Evolutionary conservation across 2,113 vertebrate species (phyloP).

Genomic region (Forbesichthys agassizii): DNA sequence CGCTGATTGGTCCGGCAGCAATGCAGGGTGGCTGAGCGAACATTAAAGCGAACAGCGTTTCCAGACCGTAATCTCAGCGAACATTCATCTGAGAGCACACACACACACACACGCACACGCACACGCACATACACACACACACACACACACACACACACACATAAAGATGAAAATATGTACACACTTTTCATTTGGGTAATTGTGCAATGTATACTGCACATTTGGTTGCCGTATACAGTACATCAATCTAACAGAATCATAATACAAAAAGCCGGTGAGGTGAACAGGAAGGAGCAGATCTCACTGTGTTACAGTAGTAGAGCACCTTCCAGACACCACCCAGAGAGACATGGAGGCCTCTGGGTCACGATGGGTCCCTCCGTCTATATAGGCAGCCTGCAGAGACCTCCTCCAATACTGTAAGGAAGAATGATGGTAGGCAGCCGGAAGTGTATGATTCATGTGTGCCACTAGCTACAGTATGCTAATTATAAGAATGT

Average conservation of each 20-base stretch:
- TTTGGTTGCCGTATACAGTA: too few species aligned
- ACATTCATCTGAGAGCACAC: not conserved
- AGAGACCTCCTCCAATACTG: conserved; percentile 17
- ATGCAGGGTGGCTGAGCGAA: too few species aligned
- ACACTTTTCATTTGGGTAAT: too few species aligned
- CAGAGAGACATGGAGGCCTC: conserved; percentile 8
- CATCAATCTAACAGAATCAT: too few species aligned
- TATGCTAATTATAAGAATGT: too few species aligned
- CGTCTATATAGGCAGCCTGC: conserved; percentile 43
- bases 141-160: conserved; percentile 2
- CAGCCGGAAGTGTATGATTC: not conserved
- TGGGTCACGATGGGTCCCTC: conserved; percentile 37
- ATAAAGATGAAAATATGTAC: not conserved
- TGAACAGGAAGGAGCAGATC: conserved; percentile 1
- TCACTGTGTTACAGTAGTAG: conserved; percentile 16
- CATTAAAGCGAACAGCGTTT: too few species aligned
- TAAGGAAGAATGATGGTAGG: not conserved
- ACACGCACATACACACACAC: not conserved
- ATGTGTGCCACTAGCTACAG: too few species aligned
- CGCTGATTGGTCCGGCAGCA: too few species aligned
- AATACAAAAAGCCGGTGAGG: conserved; percentile 4
- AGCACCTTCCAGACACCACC: not conserved
- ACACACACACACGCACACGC: not conserved
- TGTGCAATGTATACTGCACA: too few species aligned
- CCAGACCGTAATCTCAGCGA: too few species aligned